phyloP scores from a whole-genome alignment of 2,888 invertebrate species.

The Clivina fossor region DNA sequence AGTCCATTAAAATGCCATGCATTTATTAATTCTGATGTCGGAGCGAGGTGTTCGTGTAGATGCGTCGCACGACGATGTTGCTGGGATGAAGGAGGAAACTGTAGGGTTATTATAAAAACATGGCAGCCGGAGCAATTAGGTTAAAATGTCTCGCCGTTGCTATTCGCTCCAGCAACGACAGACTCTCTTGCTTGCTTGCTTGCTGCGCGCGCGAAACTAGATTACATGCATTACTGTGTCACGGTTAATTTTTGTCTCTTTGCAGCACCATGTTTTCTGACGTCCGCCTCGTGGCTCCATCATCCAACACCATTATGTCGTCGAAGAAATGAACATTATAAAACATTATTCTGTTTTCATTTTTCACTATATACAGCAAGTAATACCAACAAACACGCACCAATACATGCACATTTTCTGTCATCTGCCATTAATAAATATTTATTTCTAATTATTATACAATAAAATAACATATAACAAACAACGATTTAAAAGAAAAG shows the following conservation, averaged over 20 bases:
- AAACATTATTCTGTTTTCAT: too few species aligned
- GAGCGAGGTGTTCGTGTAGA: constrained; percentile 15
- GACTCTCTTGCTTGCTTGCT: constrained; percentile 9
- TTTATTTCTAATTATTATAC: too few species aligned
- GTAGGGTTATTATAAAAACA: constrained; percentile 42
- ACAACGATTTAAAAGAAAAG: too few species aligned
- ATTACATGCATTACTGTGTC: constrained; percentile 51
- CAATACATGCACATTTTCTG: too few species aligned
- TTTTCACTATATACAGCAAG: too few species aligned
- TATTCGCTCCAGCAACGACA: neutral
- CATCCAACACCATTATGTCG: neutral
- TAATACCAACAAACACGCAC: too few species aligned
- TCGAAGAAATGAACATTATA: too few species aligned
- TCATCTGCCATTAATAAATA: too few species aligned
- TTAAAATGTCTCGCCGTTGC: constrained; percentile 41
- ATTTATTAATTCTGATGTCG: constrained; percentile 42
- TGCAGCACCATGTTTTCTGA: constrained; percentile 37
- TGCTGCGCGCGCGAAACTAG: constrained; percentile 44
- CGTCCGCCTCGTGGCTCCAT: constrained; percentile 8
- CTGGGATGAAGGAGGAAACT: constrained; percentile 10
- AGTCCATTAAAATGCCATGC: constrained; percentile 41
- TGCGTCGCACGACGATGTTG: constrained; percentile 1
- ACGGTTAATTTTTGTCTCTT: constrained; percentile 47
- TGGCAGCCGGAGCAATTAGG: constrained; percentile 43
- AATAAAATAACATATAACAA: too few species aligned